Base-by-base conservation (phyloP, 2,797 vertebrate genomes). In the Eulemur albifrons region DNA sequence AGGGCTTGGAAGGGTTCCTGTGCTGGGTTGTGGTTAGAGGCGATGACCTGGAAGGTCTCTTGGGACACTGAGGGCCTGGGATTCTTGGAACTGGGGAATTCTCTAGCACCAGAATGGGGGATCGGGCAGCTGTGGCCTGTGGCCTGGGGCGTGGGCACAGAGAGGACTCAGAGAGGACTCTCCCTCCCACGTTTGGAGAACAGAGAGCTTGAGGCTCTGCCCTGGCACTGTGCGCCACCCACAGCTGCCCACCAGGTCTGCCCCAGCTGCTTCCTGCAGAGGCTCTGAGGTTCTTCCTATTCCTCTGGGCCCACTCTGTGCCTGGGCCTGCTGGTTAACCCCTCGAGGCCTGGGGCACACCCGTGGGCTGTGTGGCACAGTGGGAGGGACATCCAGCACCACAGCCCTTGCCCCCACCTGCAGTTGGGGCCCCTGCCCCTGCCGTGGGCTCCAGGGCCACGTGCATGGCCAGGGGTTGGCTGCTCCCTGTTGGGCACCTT, bases 21-120 rank as follows among this genome's bases (percentile, higher is more conserved):
- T 54, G 89, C 35, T 77, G 97, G 93, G 91, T 81, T 97, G 96
- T 94, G 96, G 96, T 96, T 83, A 89, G 84, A 95, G 75, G 81
- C 43, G 54, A 40, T 93, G 97, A 97, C 95, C 95, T 95, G 90
- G 89, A 81, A 52, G 76, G 95, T 97, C 97, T 95, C 97, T 79
- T 82, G 97, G 96, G 97, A 98, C 80, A 61, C 75, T 18, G 91
- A 97, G 97, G 97, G 94, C 97, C 97, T 98, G 97, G 97, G 97
- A 98, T 97, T 73, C 96, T 98, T 93, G 67, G 94, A 96, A 80
- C 69, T 4, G 1, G 96, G 89, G 97, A 97, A 81, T 98, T 98
- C 97, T 97, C 97, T 87, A 94, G 93, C 97, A 95, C 75, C 27
- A 2, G 81, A 81, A 65, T 45, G 35, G 85, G 83, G 87, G 90